Base-by-base conservation (phyloP, 1,140 invertebrate genomes). In the Galendromus occidentalis region DNA sequence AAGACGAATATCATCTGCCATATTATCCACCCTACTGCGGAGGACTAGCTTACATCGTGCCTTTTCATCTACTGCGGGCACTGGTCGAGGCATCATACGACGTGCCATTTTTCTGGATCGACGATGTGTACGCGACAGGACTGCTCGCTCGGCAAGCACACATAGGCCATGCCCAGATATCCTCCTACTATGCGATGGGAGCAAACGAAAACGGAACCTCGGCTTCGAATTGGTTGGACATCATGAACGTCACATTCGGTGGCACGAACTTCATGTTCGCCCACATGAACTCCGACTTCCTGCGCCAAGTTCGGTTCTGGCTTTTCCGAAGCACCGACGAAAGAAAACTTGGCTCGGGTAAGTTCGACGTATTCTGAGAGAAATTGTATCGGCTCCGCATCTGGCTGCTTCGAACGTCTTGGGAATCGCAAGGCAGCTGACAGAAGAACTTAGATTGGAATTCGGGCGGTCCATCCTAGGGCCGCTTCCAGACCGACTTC, bases 81-180 rank as follows among this genome's bases (percentile, higher is more conserved):
- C 67, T 77, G 64, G 72, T 72, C 41, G 66, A 68, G 12, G 71
- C 69, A 17, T 72, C 74, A 14, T 67, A 71, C 39, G 64, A 67
- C 6, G 71, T 69, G 1, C 73, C 72, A 2, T 75, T 74, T 44
- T 75, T 77, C 66, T 77, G 75, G 74, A 71, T 77, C 45, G 76
- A 77, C 66, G 76, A 77, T 67, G 74, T 74, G 45, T 77, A 76
- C 64, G 68, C 76, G 12, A 77, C 75, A 1, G 76, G 76, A 9
- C 47, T 75, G n/a, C 65, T 77, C n/a, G 68, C 72, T 17, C 65
- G 44, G 7, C 12, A 42, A 2, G 42, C 39, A 22, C 42, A 66
- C 41, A 25, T 66, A 14, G 44, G 18, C 2, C 65, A 66, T 44
- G 44, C 51, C 25, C 51, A 59, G 22, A 59, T 59, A 17, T 29